Base-by-base conservation (phyloP, 2,797 vertebrate species). In the Betta splendens region DNA sequence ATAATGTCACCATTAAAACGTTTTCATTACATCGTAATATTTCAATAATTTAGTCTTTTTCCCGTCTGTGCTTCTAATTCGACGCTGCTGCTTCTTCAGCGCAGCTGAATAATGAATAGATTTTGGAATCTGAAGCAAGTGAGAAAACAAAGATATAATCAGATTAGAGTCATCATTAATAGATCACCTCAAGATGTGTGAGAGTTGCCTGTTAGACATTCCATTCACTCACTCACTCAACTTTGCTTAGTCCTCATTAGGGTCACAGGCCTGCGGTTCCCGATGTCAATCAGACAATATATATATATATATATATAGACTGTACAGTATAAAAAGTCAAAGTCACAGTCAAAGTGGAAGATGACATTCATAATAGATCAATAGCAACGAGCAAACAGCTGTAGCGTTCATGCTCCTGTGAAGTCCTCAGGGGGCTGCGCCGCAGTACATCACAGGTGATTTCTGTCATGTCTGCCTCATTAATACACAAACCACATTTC, bases 321-420 rank as follows among this genome's bases (percentile, higher is more conserved):
- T n/a, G 29, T 9, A 4, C 29, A 6, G 17, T 36, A 9, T 28
- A n/a, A 32, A 48, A 53, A 62, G 35, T 56, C 44, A 60, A 48
- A 72, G 52, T 61, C 55, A 42, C 35, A 64, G 25, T 58, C 7
- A 8, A 64, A 76, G 57, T 43, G 45, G 67, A 79, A 73, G 48
- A 35, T 53, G 49, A 47, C 73, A 84, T 86, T 68, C 65, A 84
- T 83, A 85, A 87, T 79, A 79, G 76, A 87, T 84, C 84, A 85
- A 72, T 77, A 55, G 56, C 40, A 57, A 39, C 31, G 53, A 72
- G 59, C 46, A 83, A 65, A 75, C 62, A 68, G 62, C 60, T 77
- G 77, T 59, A 68, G 76, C 68, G 79, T 69, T 83, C 72, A 71
- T 74, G 68, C 69, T 78, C 64, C 69, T 74, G 61, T 69, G 65